A percentile compares a stretch with the other conserved stretches of the same genome.
Conservation (phyloP, 1,140 invertebrate genomes). For the Rhizoglyphus robini region DNA sequence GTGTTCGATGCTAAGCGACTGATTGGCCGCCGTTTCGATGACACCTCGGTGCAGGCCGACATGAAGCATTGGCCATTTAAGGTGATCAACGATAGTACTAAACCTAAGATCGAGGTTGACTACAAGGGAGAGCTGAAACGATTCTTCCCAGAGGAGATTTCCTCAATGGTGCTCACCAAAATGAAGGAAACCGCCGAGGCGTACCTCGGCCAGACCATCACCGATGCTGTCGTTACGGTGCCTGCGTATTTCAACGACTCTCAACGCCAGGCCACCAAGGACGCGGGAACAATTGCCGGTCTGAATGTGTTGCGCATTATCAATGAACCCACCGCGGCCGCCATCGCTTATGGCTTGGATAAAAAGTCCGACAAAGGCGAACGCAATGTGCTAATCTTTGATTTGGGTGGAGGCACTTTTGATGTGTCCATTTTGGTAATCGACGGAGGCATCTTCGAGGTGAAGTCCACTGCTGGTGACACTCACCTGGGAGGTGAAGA, state of each 20-base stretch:
- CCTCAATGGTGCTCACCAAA: conserved; percentile 51
- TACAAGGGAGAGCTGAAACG: conserved; percentile 42
- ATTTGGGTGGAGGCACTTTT: conserved; percentile 93
- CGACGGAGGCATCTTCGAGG: conserved; percentile 84
- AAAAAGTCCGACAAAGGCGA: conserved; percentile 42
- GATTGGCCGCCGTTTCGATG: conserved; percentile 84
- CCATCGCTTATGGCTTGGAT: conserved; percentile 66
- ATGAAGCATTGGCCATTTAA: conserved; percentile 96
- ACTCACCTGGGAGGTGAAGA: conserved; percentile 97
- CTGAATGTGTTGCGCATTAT: conserved; percentile 93
- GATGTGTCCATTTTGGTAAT: conserved; percentile 91
- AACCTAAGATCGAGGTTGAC: conserved; percentile 68
- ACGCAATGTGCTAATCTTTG: conserved; percentile 53
- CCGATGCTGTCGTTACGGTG: conserved; percentile 78
- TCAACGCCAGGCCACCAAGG: conserved; percentile 75
- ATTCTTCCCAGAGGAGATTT: conserved; percentile 45
- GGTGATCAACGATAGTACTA: conserved; percentile 66
- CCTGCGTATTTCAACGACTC: conserved; percentile 63
- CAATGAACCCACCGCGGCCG: conserved; percentile 61
- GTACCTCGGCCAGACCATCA: conserved; percentile 72
- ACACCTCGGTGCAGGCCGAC: conserved; percentile 70
- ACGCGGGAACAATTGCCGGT: conserved; percentile 60
- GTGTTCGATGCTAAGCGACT: conserved; percentile 49
- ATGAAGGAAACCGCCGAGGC: conserved; percentile 89
- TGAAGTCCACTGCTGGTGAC: conserved; percentile 90